A percentile compares a stretch with the other conserved stretches of the same genome.
These are phyloP conservation scores for Griposia aprilina DNA, from an alignment of 2,888 invertebrate genomes.

Conservation along the genomic window DNA sequence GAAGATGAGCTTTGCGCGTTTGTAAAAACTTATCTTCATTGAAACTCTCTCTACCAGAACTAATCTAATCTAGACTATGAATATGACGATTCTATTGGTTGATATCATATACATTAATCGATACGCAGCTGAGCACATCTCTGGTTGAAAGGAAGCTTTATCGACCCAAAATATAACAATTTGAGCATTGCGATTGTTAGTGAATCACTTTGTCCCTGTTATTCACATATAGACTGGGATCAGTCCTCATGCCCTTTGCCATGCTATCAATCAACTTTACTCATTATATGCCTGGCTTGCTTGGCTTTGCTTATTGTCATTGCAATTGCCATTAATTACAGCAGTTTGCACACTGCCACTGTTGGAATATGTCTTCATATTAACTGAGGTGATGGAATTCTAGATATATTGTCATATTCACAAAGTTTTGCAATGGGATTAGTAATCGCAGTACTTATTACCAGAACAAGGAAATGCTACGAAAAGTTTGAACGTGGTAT, in stretches of 20 bases:
- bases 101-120: not conserved
- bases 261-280: not conserved
- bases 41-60: not conserved
- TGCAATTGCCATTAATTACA: not conserved
- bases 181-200: conserved; percentile 8
- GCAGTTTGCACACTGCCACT: not conserved
- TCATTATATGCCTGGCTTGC: conserved; percentile 1
- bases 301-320: conserved; percentile 5
- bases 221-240: not conserved
- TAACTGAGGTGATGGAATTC: not conserved
- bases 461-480: not conserved
- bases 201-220: not conserved
- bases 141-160: not conserved
- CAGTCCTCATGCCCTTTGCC: not conserved
- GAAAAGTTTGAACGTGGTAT: not conserved
- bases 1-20: not conserved
- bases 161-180: not conserved
- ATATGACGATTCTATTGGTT: not conserved
- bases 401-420: not conserved
- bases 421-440: not conserved
- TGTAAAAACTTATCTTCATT: not conserved
- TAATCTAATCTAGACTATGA: not conserved
- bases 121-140: not conserved
- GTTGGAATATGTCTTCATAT: not conserved
- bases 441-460: not conserved